Base-by-base conservation (phyloP, 1,140 invertebrate genomes). In the Asobara japonica region DNA sequence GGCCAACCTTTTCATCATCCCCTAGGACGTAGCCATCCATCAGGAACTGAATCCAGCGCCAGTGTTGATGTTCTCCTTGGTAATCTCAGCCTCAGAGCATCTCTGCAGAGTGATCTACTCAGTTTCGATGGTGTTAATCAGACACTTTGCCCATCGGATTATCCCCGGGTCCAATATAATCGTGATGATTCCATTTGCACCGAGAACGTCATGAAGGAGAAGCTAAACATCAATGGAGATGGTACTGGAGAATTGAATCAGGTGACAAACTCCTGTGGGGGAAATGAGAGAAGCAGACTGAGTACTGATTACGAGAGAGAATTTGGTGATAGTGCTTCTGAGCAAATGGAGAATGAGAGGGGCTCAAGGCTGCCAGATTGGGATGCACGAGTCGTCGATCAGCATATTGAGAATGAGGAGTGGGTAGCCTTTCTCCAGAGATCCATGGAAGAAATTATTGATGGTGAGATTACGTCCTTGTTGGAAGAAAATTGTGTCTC, bases 361-460 rank as follows among this genome's bases (percentile, higher is more conserved):
- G 61, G 76, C 6, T 73, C 72, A 8, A 76, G 80, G 74, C 77
- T 84, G 56, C 72, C 83, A 0, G 83, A 83, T 67, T 85, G 83
- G 77, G 83, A 85, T 48, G 83, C 88, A 3, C 77, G 77, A 33
- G 85, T 87, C 60, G 81, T 88, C 0, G 86, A 87, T 25, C 88
- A 89, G 33, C 91, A 92, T 5, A 93, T 95, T 64, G 94, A 96
- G 85, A 91, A 93, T 74, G 94, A 95, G 73, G 94, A 96, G 84
- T 96, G 94, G 94, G 89, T 94, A 2, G 87, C 80, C 0, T 89
- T 89, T 69, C 78, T 95, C 3, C 90, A 81, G 90, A 92, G 64
- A 91, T 95, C 88, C 74, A 90, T 81, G 84, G 86, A 84, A 73
- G 86, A 93, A 78, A 88, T 94, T 0, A 91, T 95, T 84, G 90